A percentile compares a stretch with the other conserved stretches of the same genome.
phyloP scores from a whole-genome alignment of 2,888 invertebrate species.

The Drosophila eohydei region DNA sequence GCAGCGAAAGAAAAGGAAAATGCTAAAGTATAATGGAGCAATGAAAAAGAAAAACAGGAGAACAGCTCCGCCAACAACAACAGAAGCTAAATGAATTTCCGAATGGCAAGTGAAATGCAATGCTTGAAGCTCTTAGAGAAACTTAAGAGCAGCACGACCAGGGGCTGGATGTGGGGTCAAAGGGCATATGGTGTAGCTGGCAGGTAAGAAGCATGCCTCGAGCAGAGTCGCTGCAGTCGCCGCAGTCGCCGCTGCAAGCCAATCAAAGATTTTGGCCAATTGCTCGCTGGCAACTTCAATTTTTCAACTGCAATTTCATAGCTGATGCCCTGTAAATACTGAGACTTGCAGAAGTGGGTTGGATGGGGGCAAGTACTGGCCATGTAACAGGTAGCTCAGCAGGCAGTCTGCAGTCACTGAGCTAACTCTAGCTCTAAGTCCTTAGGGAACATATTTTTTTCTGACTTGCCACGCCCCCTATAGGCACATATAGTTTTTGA shows the following conservation, averaged over 20 bases:
- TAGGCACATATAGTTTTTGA: too few relatives aligned
- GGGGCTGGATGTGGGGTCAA: neutral
- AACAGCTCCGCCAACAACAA: slow-evolving; percentile 33
- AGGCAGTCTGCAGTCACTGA: too few relatives aligned
- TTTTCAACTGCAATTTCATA: slow-evolving; percentile 20
- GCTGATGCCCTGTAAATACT: slow-evolving; percentile 11
- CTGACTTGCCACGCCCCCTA: too few relatives aligned
- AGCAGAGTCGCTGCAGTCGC: slow-evolving; percentile 3
- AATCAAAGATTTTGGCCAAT: slow-evolving; percentile 50
- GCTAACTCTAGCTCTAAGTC: too few relatives aligned
- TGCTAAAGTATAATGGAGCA: slow-evolving; percentile 66
- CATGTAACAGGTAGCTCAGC: neutral
- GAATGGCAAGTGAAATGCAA: slow-evolving; percentile 56
- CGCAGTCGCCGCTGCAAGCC: slow-evolving; percentile 28
- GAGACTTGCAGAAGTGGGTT: neutral
- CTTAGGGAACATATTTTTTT: too few relatives aligned
- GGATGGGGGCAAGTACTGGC: neutral
- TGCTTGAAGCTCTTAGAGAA: slow-evolving; percentile 10
- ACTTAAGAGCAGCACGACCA: neutral
- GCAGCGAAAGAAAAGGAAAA: slow-evolving; percentile 45
- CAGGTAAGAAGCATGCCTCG: neutral
- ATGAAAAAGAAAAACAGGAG: slow-evolving; percentile 39
- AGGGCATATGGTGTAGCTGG: neutral
- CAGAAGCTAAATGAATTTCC: slow-evolving; percentile 53
- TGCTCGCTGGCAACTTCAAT: slow-evolving; percentile 28